Evolutionary conservation across 2,797 vertebrate genomes (phyloP).

Genomic region (Amniataba percoides): DNA sequence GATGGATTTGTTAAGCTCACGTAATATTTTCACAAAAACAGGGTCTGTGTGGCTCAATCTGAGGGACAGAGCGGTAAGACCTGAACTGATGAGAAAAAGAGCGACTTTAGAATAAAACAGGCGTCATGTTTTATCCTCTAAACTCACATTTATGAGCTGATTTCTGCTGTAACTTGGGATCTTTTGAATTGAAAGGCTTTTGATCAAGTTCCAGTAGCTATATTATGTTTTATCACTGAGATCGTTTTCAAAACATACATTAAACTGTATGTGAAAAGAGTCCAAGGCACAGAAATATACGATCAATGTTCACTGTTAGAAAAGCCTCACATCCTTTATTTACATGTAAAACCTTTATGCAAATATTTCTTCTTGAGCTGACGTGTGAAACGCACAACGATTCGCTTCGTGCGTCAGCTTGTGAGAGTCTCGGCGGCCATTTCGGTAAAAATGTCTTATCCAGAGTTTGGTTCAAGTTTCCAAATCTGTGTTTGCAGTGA

Average conservation of each 20-base stretch:
- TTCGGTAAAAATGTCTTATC: constrained; percentile 9
- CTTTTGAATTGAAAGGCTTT: not conserved
- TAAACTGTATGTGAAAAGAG: not conserved
- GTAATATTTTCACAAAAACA: constrained; percentile 39
- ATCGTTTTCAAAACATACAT: not conserved
- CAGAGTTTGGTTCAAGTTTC: constrained; percentile 4
- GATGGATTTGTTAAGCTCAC: constrained; percentile 31
- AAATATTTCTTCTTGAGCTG: constrained; percentile 6
- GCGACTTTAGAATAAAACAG: not conserved
- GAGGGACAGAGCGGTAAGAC: constrained; percentile 3
- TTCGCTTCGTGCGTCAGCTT: not conserved
- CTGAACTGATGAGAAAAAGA: constrained; percentile 12
- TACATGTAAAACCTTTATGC: constrained; percentile 20
- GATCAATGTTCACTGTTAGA: not conserved
- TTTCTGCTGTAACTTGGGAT: constrained; percentile 1
- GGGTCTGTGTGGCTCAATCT: constrained; percentile 21
- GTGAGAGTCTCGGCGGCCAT: not conserved
- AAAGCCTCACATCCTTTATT: constrained; percentile 18
- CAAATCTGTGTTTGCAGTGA: not conserved
- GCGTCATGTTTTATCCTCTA: not conserved
- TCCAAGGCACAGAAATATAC: not conserved
- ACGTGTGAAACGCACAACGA: constrained; percentile 8
- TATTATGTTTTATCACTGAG: too few relatives aligned
- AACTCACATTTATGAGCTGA: constrained; percentile 18
- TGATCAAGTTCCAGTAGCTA: not conserved